A percentile compares a stretch with the other conserved stretches of the same genome.
These are phyloP conservation scores for Sitta carolinensis DNA, from an alignment of 2,797 vertebrate genomes.

Conservation along the genomic window DNA sequence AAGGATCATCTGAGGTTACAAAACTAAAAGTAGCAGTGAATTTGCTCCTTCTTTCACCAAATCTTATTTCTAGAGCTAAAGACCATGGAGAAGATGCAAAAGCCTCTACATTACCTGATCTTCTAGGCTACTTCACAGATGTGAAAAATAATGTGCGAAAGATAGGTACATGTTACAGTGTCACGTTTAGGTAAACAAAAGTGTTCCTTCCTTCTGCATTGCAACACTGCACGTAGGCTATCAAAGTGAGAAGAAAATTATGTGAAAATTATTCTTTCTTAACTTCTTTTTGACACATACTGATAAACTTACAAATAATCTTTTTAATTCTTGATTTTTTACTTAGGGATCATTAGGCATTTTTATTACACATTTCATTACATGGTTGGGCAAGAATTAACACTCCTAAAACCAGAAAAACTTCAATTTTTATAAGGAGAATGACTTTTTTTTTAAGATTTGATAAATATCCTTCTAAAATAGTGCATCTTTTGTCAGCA, in stretches of 20 bases:
- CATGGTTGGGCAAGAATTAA: not conserved
- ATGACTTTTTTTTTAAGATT: not conserved
- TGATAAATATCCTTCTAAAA: not conserved
- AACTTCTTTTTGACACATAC: not conserved
- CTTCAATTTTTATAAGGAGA: not conserved
- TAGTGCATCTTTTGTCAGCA: not conserved
- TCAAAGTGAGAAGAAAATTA: not conserved
- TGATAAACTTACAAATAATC: not conserved
- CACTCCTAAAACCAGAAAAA: not conserved
- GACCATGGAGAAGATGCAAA: not conserved
- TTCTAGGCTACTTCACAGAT: not conserved
- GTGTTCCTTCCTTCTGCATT: not conserved
- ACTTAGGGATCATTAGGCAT: not conserved
- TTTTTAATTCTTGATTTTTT: not conserved
- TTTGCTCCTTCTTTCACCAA: not conserved
- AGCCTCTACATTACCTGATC: not conserved
- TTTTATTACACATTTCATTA: not conserved
- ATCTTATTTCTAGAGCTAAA: not conserved
- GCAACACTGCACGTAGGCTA: not conserved
- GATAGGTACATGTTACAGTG: rapidly evolving
- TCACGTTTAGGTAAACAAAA: not conserved
- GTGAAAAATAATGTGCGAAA: not conserved
- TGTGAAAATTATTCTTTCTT: not conserved
- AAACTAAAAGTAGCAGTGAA: not conserved
- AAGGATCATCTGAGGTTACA: not conserved